phyloP scores from a whole-genome alignment of 2,888 invertebrate species.

The Nomada lathburiana region DNA sequence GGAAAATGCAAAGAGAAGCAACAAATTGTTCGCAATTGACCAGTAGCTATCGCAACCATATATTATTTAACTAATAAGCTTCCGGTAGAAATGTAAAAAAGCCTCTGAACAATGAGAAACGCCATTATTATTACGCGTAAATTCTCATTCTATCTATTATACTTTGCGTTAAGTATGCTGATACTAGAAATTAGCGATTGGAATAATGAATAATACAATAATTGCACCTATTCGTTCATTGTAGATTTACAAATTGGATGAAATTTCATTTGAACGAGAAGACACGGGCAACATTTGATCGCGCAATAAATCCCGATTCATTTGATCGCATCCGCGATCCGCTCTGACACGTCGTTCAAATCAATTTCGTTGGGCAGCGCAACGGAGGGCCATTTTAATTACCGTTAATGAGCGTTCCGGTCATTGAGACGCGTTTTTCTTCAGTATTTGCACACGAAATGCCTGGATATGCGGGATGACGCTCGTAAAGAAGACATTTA shows the following conservation, averaged over 20 bases:
- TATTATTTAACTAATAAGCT: background rate
- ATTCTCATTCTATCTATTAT: too few relatives aligned
- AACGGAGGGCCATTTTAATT: slow-evolving; percentile 41
- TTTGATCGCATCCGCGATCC: background rate
- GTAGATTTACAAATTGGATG: background rate
- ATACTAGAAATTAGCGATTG: background rate
- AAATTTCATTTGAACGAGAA: background rate
- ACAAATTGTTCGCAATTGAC: background rate
- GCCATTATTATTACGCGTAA: too few relatives aligned
- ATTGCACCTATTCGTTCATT: too few relatives aligned
- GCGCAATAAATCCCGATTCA: slow-evolving; percentile 7
- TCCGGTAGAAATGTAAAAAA: background rate
- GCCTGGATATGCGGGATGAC: slow-evolving; percentile 10
- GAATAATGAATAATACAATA: background rate
- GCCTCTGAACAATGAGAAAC: too few relatives aligned
- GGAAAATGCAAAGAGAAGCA: background rate
- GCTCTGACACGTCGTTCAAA: slow-evolving; percentile 22
- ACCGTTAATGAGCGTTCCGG: slow-evolving; percentile 37
- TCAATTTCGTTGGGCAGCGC: slow-evolving; percentile 18
- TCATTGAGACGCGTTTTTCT: slow-evolving; percentile 11
- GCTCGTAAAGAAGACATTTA: slow-evolving; percentile 56
- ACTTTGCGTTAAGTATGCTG: too few relatives aligned
- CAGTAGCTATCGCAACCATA: background rate
- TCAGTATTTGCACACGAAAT: background rate
- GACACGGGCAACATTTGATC: background rate